A percentile compares a stretch with the other conserved stretches of the same genome.
phyloP scores from a whole-genome alignment of 2,113 vertebrate species.

The Cyanoliseus patagonus region DNA sequence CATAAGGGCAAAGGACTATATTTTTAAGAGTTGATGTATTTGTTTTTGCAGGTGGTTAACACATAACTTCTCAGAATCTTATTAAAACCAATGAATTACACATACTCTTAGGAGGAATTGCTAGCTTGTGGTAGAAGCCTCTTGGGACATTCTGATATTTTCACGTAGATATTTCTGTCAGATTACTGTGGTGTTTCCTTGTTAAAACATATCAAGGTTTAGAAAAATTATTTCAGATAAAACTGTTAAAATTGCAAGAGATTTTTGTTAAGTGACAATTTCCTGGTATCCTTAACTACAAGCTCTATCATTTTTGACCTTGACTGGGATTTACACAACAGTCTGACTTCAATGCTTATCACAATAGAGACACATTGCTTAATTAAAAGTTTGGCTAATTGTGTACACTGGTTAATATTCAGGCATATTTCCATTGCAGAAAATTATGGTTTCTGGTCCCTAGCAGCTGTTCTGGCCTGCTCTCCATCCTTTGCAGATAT shows the following conservation, averaged over 20 bases:
- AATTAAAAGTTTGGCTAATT: constrained; percentile 48
- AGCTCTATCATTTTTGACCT: background rate
- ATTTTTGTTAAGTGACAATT: background rate
- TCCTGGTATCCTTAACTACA: background rate
- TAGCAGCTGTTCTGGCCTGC: constrained; percentile 12
- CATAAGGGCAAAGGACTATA: constrained; percentile 8
- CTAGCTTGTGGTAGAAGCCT: background rate
- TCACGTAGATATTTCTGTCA: background rate
- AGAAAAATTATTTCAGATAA: background rate
- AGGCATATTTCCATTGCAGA: constrained; percentile 6
- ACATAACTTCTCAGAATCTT: constrained; percentile 37
- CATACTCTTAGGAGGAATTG: background rate
- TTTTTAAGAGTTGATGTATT: constrained; percentile 45
- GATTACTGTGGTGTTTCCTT: background rate
- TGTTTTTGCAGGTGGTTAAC: constrained; percentile 65
- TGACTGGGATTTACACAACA: constrained; percentile 5
- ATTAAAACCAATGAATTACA: constrained; percentile 57
- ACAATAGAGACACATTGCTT: background rate
- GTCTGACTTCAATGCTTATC: background rate
- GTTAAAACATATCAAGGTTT: background rate
- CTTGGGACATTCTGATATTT: constrained; percentile 4
- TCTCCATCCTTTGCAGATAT: constrained; percentile 35
- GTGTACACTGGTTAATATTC: constrained; percentile 12
- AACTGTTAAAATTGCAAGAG: background rate
- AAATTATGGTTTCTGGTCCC: constrained; percentile 37